A percentile compares a stretch with the other conserved stretches of the same genome.
These are phyloP conservation scores for Brachyptera putata DNA, from an alignment of 2,888 invertebrate species.

Conservation along the genomic window DNA sequence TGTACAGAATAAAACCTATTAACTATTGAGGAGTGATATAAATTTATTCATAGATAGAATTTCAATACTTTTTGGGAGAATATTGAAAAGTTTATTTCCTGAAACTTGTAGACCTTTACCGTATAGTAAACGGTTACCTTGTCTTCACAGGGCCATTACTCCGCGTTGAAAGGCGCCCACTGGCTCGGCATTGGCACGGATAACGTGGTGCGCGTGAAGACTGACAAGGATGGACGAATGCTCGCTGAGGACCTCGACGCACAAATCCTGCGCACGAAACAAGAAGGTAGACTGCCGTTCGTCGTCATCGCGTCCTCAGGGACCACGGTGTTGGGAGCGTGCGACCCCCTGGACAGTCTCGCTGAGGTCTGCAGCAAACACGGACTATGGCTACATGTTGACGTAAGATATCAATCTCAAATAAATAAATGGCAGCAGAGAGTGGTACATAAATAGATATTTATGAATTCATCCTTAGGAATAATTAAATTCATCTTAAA, in stretches of 20 bases:
- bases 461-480: too few relatives aligned
- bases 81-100: too few relatives aligned
- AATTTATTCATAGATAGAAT: too few relatives aligned
- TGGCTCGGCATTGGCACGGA: conserved; percentile 83
- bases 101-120: too few relatives aligned
- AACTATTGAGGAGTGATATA: too few relatives aligned
- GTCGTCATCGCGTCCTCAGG: conserved; percentile 74
- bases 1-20: too few relatives aligned
- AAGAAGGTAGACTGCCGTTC: conserved; percentile 55
- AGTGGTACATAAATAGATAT: too few relatives aligned
- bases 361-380: conserved; percentile 64
- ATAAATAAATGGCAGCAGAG: too few relatives aligned
- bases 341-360: conserved; percentile 66
- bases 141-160: conserved; percentile 67
- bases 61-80: too few relatives aligned
- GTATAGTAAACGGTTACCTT: too few relatives aligned
- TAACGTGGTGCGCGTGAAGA: conserved; percentile 60
- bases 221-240: conserved; percentile 67
- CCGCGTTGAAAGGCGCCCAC: conserved; percentile 72
- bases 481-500: too few relatives aligned
- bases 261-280: conserved; percentile 50
- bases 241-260: conserved; percentile 54
- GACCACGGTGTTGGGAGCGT: conserved; percentile 79
- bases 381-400: conserved; percentile 76
- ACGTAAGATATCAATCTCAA: too few relatives aligned